phyloP scores from a whole-genome alignment of 2,888 invertebrate species.

The Aleiodes testaceus region DNA sequence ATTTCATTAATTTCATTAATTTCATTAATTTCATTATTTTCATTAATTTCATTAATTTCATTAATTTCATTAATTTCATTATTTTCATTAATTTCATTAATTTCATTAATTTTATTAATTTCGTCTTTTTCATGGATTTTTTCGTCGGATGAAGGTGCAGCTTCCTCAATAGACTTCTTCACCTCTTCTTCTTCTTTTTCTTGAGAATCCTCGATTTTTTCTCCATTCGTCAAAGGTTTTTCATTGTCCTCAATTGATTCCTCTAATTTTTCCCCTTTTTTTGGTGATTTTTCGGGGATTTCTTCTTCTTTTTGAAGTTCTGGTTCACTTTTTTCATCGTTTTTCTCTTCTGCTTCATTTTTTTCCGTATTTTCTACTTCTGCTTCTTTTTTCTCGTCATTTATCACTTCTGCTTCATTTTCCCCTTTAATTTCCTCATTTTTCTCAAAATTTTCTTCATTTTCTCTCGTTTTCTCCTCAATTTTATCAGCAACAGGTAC shows the following conservation, averaged over 20 bases:
- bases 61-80: background rate
- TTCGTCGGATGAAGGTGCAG: conserved; percentile 40
- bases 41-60: conserved; percentile 25
- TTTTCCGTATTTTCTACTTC: conserved; percentile 14
- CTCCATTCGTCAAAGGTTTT: conserved; percentile 8
- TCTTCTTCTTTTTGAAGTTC: conserved; percentile 9
- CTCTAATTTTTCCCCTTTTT: conserved; percentile 18
- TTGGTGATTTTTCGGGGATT: background rate
- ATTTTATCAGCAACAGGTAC: background rate
- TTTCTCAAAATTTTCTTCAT: conserved; percentile 7
- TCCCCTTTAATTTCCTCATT: conserved; percentile 8
- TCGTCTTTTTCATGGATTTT: conserved; percentile 26
- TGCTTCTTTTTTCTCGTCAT: background rate
- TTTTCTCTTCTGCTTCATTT: background rate
- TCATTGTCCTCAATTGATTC: conserved; percentile 29
- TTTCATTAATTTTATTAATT: conserved; percentile 13
- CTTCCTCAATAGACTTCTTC: conserved; percentile 33
- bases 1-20: conserved; percentile 17
- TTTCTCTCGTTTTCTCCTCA: background rate
- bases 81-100: background rate
- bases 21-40: background rate
- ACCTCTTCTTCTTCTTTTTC: conserved; percentile 32
- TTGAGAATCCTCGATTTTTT: background rate
- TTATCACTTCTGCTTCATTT: background rate
- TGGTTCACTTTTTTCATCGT: conserved; percentile 3